Evolutionary conservation across 2,888 invertebrate genomes (phyloP).

Genomic region (Pollenia angustigena): DNA sequence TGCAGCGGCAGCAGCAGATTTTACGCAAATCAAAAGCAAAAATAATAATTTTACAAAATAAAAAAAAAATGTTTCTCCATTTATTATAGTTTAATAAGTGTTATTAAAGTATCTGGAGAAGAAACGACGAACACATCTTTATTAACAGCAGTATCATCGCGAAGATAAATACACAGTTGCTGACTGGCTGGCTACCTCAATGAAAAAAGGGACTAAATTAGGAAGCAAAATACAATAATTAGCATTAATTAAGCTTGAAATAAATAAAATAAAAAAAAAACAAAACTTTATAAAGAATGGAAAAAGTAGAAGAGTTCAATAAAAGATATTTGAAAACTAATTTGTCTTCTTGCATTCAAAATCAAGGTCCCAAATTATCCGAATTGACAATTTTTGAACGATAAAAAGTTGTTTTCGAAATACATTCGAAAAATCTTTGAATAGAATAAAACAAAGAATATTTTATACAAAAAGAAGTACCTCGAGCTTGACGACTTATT

Average conservation of each 20-base stretch:
- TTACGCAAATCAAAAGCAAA: conserved; percentile 47
- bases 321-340: too few species aligned
- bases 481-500: too few species aligned
- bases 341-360: too few species aligned
- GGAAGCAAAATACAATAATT: conserved; percentile 10
- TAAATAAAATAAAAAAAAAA: too few species aligned
- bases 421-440: too few species aligned
- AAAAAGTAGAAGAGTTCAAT: too few species aligned
- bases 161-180: conserved; percentile 1
- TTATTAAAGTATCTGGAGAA: conserved; percentile 31
- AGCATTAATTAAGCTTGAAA: not conserved
- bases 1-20: conserved; percentile 35
- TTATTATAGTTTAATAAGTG: conserved; percentile 62
- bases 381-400: too few species aligned
- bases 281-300: too few species aligned
- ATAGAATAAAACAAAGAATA: too few species aligned
- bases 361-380: too few species aligned
- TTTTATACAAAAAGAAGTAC: too few species aligned
- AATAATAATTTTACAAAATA: conserved; percentile 14
- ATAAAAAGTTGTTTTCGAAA: too few species aligned
- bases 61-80: not conserved
- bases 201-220: conserved; percentile 11
- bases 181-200: not conserved
- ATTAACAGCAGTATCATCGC: conserved; percentile 1
- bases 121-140: not conserved